phyloP scores from a whole-genome alignment of 2,888 invertebrate genomes.

The Microctonus brassicae region DNA sequence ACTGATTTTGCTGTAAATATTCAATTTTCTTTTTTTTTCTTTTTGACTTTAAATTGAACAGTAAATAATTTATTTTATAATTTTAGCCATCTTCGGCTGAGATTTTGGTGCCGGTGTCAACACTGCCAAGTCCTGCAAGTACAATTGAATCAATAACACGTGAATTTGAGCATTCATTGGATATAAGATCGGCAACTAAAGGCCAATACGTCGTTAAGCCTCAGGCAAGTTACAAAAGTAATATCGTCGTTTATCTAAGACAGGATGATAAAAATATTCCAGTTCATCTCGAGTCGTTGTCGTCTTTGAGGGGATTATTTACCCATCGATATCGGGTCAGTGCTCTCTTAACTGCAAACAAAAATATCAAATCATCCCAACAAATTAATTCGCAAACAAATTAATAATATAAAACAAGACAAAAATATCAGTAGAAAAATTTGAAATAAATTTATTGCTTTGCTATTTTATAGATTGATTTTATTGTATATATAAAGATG shows the following conservation, averaged over 20 bases:
- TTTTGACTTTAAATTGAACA: background rate
- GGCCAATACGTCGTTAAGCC: slow-evolving; percentile 76
- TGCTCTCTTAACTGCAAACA: slow-evolving; percentile 33
- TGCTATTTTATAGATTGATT: slow-evolving; percentile 25
- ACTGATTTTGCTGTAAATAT: slow-evolving; percentile 66
- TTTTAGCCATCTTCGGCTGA: slow-evolving; percentile 68
- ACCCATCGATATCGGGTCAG: slow-evolving; percentile 50
- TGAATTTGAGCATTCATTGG: slow-evolving; percentile 87
- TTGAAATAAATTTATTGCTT: slow-evolving; percentile 12
- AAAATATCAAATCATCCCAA: background rate
- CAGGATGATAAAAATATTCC: slow-evolving; percentile 44
- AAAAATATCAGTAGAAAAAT: background rate
- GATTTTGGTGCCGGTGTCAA: slow-evolving; percentile 69
- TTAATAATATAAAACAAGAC: background rate
- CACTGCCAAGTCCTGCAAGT: slow-evolving; percentile 82
- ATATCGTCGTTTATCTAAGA: slow-evolving; percentile 50
- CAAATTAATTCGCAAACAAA: background rate
- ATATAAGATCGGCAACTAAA: slow-evolving; percentile 75
- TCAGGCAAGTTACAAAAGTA: slow-evolving; percentile 68
- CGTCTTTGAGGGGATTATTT: slow-evolving; percentile 49
- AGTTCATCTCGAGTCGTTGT: slow-evolving; percentile 38
- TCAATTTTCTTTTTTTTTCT: background rate
- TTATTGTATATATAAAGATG: background rate
- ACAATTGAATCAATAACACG: slow-evolving; percentile 84
- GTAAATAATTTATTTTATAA: background rate